Evolutionary conservation across 1,140 invertebrate species (phyloP), one percentile per base, ranked within the genome.

Genomic region (Hesperophylax magnus): DNA sequence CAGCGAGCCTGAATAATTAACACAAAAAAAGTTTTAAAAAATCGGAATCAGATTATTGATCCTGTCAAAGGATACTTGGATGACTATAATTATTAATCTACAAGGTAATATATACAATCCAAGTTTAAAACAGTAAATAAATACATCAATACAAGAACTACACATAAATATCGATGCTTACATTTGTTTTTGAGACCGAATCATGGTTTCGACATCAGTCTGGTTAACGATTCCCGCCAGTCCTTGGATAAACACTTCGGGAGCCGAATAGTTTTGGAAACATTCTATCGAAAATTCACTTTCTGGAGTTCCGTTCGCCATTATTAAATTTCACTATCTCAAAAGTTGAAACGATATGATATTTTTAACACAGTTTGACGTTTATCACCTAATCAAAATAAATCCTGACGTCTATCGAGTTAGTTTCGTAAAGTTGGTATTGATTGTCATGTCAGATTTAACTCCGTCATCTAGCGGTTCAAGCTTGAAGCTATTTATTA

Each of bases 111-210:
- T 47, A 47, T 14, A 47, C 6, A 14, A 14, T 47, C 6, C 1
- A 6, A 47, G 7, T 3, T 1, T 7, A 34, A 34, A 5, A 34
- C 7, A 8, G 4, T 8, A 34, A 27, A 2, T 2, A 27, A 27
- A 2, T 5, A 27, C 2, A 27, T n/a, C n/a, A n/a, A n/a, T n/a
- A n/a, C n/a, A n/a, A n/a, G n/a, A n/a, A n/a, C n/a, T n/a, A 27
- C 27, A 27, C 2, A 65, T 65, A 18, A 58, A 6, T 56, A 56
- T 54, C 14, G 56, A 24, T 71, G 54, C 74, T 92, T 92, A 97
- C 97, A 98, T 98, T 89, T 97, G 96, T 89, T 97, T 97, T 87
- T 98, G 97, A 20, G 96, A 95, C 83, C 96, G 89, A 85, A 98
- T 97, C 91, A 98, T 96, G 0, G 93, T 93, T 89, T 97, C 95